A percentile compares a stretch with the other conserved stretches of the same genome.
phyloP scores from a whole-genome alignment of 1,140 invertebrate genomes.

The Orussus abietinus region DNA sequence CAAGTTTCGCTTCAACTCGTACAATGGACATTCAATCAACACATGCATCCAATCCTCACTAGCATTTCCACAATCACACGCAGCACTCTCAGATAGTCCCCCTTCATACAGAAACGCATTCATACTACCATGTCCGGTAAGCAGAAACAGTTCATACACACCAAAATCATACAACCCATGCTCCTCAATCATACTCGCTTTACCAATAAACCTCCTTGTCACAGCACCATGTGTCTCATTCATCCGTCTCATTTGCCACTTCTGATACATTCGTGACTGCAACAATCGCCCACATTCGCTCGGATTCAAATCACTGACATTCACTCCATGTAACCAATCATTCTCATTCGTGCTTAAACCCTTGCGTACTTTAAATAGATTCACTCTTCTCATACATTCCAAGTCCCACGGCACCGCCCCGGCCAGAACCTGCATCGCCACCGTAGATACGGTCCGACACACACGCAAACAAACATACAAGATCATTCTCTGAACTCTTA shows the following conservation, averaged over 20 bases:
- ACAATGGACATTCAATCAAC: conserved; percentile 10
- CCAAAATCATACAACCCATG: not conserved
- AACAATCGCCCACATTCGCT: not conserved
- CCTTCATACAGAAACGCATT: conserved; percentile 16
- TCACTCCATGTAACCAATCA: not conserved
- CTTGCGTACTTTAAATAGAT: conserved; percentile 12
- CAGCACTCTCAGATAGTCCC: no score
- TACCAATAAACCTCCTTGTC: conserved; percentile 1
- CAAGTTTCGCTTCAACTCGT: not conserved
- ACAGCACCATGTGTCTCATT: not conserved
- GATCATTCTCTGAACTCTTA: conserved; percentile 3
- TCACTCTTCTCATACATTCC: conserved; percentile 1
- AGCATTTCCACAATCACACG: conserved; percentile 5
- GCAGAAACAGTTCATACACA: conserved; percentile 9
- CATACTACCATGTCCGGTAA: conserved; percentile 19
- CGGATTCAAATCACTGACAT: not conserved
- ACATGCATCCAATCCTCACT: conserved; percentile 14
- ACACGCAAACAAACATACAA: conserved; percentile 8
- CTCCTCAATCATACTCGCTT: not conserved
- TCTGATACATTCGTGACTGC: not conserved
- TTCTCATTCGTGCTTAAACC: not conserved
- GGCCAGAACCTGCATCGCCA: conserved; percentile 19
- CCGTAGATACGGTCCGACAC: conserved; percentile 22
- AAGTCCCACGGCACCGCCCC: conserved; percentile 18
- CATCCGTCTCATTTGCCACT: conserved; percentile 7